Base-by-base conservation (phyloP, 1,140 invertebrate species). In the Drosophila mojavensis region DNA sequence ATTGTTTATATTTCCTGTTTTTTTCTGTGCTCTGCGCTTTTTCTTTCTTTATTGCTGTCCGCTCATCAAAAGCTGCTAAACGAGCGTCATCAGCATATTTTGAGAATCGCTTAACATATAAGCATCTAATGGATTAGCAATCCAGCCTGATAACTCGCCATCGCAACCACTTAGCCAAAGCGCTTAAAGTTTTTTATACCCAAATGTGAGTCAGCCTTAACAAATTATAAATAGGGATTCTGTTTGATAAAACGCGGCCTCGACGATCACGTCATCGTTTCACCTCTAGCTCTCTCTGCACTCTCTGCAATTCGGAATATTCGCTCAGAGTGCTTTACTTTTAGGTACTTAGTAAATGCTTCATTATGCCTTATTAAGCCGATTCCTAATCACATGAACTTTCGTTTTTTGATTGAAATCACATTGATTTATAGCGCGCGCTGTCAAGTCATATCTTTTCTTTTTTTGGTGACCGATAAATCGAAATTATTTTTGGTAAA, bases 1-100 rank as follows among this genome's bases (percentile, higher is more conserved):
- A 68, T 76, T 79, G 70, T 84, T 89, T 81, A 81, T 81, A 89
- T 89, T 89, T 89, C 84, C 84, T 78, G 84, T 86, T 88, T 76
- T 63, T 30, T 28, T 39, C 28, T 30, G 5, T 33, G 28, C 28
- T 30, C 28, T 17, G 17, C 17, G 17, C 17, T 17, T 17, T 17
- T 17, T 17, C 17, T 2, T 24, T 6, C 28, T 30, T 30, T 36
- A 9, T 36, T 36, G 36, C 43, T 45, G 15, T 5, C 15, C n/a
- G 43, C 45, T 30, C 33, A 50, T 59, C 17, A 26, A 43, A 43
- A 43, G 43, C 28, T 15, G 36, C 24, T 7, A 15, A 45, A 28
- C 45, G 41, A 56, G 54, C 69, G 47, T 64, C 61, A 67, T 66
- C 75, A 79, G 51, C 75, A 74, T 80, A 72, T 76, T 79, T 73